These are phyloP conservation scores for Hipposideros armiger DNA, from an alignment of 2,113 vertebrate species.

Conservation along the genomic window DNA sequence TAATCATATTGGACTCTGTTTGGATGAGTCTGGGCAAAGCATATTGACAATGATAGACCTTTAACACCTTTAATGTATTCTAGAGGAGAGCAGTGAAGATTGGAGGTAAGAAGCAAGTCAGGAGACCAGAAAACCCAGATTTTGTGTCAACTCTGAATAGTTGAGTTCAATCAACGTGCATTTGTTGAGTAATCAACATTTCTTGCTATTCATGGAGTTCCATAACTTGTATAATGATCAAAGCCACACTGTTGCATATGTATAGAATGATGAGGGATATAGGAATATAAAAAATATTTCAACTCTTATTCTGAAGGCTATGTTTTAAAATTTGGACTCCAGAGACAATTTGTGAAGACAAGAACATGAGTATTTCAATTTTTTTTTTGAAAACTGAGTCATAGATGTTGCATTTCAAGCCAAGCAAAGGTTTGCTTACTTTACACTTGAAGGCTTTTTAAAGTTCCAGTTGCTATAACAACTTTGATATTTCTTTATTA, in stretches of 20 bases:
- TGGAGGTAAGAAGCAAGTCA: not conserved
- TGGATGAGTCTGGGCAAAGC: not conserved
- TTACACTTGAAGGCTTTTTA: conserved; percentile 90
- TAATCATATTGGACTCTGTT: conserved; percentile 17
- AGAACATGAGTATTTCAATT: conserved; percentile 78
- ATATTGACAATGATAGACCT: not conserved
- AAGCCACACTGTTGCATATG: not conserved
- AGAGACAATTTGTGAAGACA: conserved; percentile 72
- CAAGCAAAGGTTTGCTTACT: conserved; percentile 89
- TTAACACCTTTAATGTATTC: conserved; percentile 13
- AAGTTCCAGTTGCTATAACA: conserved; percentile 92
- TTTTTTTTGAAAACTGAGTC: conserved; percentile 88
- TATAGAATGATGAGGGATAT: not conserved
- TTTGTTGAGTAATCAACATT: not conserved
- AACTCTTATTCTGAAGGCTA: not conserved
- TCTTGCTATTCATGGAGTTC: not conserved
- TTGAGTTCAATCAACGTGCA: not conserved
- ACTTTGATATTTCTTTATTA: conserved; percentile 91
- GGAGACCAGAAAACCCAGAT: conserved; percentile 23
- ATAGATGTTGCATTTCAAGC: conserved; percentile 88
- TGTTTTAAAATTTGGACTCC: conserved; percentile 69
- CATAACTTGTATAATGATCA: not conserved
- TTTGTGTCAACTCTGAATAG: not conserved
- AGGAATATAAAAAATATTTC: conserved; percentile 44
- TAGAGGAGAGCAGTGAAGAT: not conserved